These are phyloP conservation scores for Tribolium freemani DNA, from an alignment of 2,888 invertebrate genomes.

Conservation along the genomic window DNA sequence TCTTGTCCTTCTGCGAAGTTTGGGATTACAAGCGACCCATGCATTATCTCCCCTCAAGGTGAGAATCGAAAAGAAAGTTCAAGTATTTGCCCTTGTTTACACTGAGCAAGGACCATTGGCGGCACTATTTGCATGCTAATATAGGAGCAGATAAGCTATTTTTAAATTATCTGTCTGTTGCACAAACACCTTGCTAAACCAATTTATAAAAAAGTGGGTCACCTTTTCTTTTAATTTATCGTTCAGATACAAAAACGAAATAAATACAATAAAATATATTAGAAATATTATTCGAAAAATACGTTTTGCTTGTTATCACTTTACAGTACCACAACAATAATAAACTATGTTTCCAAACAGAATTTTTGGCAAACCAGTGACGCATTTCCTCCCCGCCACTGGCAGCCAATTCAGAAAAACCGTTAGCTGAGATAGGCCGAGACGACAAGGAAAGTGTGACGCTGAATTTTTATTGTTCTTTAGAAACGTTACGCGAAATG, in stretches of 20 bases:
- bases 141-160: not conserved
- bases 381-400: not conserved
- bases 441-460: not conserved
- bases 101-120: not conserved
- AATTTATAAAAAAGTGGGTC: too few relatives aligned
- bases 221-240: too few relatives aligned
- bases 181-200: too few relatives aligned
- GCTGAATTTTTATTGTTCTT: too few relatives aligned
- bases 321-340: not conserved
- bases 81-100: not conserved
- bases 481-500: too few relatives aligned
- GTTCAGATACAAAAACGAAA: not conserved
- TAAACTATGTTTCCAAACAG: not conserved
- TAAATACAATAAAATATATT: not conserved
- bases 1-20: conserved; percentile 82
- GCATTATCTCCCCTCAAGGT: conserved; percentile 84
- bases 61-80: conserved; percentile 53
- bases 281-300: not conserved
- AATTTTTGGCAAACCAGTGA: not conserved
- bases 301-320: not conserved
- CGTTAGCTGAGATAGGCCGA: not conserved
- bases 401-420: not conserved
- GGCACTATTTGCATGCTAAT: not conserved
- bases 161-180: not conserved
- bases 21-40: conserved; percentile 86